Evolutionary conservation across 1,140 invertebrate species (phyloP).

Genomic region (Zaprionus ornatus): DNA sequence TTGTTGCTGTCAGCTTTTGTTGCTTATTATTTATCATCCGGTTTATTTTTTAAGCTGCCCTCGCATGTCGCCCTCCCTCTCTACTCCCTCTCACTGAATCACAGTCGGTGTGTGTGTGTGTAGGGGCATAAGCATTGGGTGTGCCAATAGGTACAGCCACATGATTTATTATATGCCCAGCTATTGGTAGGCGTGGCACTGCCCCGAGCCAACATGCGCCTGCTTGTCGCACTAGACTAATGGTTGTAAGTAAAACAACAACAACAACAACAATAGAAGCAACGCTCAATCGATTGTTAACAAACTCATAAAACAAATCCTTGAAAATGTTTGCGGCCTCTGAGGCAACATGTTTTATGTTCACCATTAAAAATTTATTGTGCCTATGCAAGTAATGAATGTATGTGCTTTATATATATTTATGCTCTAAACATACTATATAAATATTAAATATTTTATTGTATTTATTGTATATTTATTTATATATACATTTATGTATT

Average conservation of each 20-base stretch:
- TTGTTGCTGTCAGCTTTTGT: constrained; percentile 51
- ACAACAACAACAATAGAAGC: neutral
- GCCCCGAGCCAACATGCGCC: constrained; percentile 44
- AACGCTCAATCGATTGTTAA: constrained; percentile 71
- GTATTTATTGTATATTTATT: too few relatives aligned
- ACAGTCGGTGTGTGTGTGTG: constrained; percentile 37
- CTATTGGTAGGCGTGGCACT: constrained; percentile 42
- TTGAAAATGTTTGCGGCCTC: constrained; percentile 47
- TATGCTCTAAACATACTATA: neutral
- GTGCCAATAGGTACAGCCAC: constrained; percentile 41
- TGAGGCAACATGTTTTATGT: neutral
- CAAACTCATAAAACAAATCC: constrained; percentile 66
- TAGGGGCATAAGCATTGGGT: constrained; percentile 1
- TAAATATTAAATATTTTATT: neutral
- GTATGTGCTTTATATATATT: neutral
- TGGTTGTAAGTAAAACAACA: constrained; percentile 20
- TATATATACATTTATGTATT: too few relatives aligned
- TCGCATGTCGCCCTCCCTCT: neutral
- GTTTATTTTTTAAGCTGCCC: constrained; percentile 8
- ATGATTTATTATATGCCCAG: constrained; percentile 67
- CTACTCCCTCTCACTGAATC: constrained; percentile 51
- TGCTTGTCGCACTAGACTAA: constrained; percentile 54
- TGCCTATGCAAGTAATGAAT: neutral
- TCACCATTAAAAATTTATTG: neutral
- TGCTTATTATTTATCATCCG: constrained; percentile 54